Evolutionary conservation across 2,113 vertebrate genomes (phyloP).

Genomic region (Acrocephalus arundinaceus): DNA sequence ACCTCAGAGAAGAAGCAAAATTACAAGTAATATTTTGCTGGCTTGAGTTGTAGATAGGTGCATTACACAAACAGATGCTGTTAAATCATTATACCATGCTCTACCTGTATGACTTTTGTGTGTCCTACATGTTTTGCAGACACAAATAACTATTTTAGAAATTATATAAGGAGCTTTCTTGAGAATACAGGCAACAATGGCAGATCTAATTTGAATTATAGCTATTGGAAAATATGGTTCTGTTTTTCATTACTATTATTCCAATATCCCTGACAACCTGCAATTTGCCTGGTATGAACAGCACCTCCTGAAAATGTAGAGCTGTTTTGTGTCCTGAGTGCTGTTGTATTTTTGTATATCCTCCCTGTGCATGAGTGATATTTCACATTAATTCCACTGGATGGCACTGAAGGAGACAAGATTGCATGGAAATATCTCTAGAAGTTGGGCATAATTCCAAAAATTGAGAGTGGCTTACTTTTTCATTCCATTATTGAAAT

Average conservation of each 20-base stretch:
- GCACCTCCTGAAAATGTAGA: slow-evolving; percentile 9
- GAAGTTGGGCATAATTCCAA: background rate
- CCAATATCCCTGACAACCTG: background rate
- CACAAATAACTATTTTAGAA: slow-evolving; percentile 42
- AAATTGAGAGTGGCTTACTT: background rate
- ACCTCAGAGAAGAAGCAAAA: background rate
- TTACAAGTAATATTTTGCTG: slow-evolving; percentile 26
- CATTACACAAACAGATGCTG: slow-evolving; percentile 26
- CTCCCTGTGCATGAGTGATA: background rate
- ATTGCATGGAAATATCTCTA: background rate
- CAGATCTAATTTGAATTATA: slow-evolving; percentile 63
- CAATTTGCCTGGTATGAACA: slow-evolving; percentile 49
- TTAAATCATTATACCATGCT: slow-evolving; percentile 20
- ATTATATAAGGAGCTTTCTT: slow-evolving; percentile 10
- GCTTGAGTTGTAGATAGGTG: background rate
- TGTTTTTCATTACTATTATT: slow-evolving; percentile 54
- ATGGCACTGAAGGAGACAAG: slow-evolving; percentile 71
- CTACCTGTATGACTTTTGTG: slow-evolving; percentile 25
- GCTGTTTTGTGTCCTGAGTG: background rate
- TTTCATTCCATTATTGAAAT: slow-evolving; percentile 32
- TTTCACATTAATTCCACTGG: slow-evolving; percentile 63
- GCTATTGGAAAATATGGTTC: slow-evolving; percentile 40
- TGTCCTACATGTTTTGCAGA: slow-evolving; percentile 39
- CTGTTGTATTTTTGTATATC: background rate
- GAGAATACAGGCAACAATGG: slow-evolving; percentile 36